phyloP scores from a whole-genome alignment of 2,888 invertebrate species.

The Drosophila borborema region DNA sequence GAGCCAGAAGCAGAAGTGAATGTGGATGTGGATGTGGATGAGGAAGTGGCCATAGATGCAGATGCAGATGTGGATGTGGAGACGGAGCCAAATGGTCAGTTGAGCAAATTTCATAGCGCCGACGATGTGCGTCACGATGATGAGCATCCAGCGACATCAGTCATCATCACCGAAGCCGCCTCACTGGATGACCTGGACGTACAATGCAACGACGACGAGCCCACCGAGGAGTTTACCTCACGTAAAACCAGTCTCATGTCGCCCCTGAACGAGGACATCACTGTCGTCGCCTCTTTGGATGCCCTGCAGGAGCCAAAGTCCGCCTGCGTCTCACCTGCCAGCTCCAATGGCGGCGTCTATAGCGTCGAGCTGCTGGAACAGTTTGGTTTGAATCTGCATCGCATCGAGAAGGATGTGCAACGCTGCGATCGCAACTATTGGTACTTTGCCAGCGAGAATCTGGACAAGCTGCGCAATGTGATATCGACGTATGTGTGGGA shows the following conservation, averaged over 20 bases:
- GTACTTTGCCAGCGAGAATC: conserved; percentile 95
- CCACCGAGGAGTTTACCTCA: conserved; percentile 86
- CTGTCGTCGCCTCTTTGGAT: conserved; percentile 79
- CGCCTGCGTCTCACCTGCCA: conserved; percentile 93
- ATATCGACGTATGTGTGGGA: conserved; percentile 98
- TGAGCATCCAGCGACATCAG: conserved; percentile 87
- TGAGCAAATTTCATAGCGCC: conserved; percentile 85
- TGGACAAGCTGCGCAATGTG: conserved; percentile 96
- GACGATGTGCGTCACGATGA: conserved; percentile 82
- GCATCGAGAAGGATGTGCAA: conserved; percentile 98
- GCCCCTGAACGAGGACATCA: conserved; percentile 89
- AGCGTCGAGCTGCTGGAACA: conserved; percentile 94
- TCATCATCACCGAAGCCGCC: conserved; percentile 90
- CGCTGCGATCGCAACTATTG: conserved; percentile 97
- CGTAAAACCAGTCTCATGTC: conserved; percentile 86
- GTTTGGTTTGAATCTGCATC: conserved; percentile 95
- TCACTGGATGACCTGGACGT: conserved; percentile 87
- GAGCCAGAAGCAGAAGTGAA: conserved; percentile 39
- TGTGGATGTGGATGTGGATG: conserved; percentile 33
- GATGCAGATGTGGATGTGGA: conserved; percentile 33
- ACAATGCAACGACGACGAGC: conserved; percentile 85
- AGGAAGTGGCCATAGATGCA: conserved; percentile 37
- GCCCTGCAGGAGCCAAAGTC: conserved; percentile 86
- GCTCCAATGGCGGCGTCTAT: conserved; percentile 96
- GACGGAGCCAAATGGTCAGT: conserved; percentile 51